These are phyloP conservation scores for Pyralis farinalis DNA, from an alignment of 2,888 invertebrate genomes.

Conservation along the genomic window DNA sequence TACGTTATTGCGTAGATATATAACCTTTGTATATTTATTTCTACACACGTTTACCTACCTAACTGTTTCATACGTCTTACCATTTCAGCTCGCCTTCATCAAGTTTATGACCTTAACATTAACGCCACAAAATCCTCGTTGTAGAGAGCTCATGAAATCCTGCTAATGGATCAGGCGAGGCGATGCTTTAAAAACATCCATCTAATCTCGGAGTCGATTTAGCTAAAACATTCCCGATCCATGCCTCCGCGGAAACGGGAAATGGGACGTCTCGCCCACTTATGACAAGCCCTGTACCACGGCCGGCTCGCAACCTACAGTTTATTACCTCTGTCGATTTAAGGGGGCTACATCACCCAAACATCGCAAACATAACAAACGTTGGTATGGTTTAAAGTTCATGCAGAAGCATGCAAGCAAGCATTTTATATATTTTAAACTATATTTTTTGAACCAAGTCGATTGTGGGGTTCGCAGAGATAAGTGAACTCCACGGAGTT, in stretches of 20 bases:
- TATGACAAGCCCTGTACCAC: constrained; percentile 35
- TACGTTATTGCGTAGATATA: too few species aligned
- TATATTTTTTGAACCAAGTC: too few species aligned
- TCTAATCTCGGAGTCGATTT: constrained; percentile 64
- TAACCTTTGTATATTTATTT: too few species aligned
- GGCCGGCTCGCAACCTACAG: constrained; percentile 5
- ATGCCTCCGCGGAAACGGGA: constrained; percentile 50
- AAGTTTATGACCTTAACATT: constrained; percentile 38
- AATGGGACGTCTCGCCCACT: constrained; percentile 57
- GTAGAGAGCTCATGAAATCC: constrained; percentile 55
- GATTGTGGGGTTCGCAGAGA: too few species aligned
- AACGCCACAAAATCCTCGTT: constrained; percentile 48
- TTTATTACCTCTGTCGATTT: constrained; percentile 2
- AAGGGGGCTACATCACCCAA: too few species aligned
- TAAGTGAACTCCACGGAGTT: too few species aligned
- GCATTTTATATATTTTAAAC: too few species aligned
- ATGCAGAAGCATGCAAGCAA: too few species aligned
- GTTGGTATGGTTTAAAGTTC: too few species aligned
- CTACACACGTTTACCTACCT: background rate
- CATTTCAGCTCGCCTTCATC: constrained; percentile 25
- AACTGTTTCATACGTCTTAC: constrained; percentile 19
- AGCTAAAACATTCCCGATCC: constrained; percentile 63
- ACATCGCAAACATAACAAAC: too few species aligned
- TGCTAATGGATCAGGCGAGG: constrained; percentile 68
- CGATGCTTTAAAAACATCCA: constrained; percentile 68